phyloP scores from a whole-genome alignment of 2,113 vertebrate species.

The Etheostoma spectabile region DNA sequence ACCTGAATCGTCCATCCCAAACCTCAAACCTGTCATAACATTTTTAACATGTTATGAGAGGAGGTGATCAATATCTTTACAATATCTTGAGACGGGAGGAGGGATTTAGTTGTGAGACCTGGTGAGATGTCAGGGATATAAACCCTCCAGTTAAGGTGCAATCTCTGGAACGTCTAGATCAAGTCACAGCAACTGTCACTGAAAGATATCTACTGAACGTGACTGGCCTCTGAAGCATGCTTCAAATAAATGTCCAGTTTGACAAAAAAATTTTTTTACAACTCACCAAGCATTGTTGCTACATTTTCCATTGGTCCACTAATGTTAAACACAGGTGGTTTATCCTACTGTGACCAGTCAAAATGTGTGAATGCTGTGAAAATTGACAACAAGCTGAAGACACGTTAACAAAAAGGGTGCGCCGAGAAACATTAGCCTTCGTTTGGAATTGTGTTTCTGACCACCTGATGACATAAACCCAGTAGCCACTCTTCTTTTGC shows the following conservation, averaged over 20 bases:
- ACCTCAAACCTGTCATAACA: no score
- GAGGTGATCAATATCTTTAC: no score
- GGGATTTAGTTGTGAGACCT: constrained; percentile 28
- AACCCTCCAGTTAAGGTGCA: not conserved
- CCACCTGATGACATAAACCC: not conserved
- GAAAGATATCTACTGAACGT: not conserved
- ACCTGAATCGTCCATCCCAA: no score
- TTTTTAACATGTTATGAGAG: no score
- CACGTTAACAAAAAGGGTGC: not conserved
- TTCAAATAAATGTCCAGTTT: not conserved
- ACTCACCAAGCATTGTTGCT: not conserved
- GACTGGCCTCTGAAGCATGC: not conserved
- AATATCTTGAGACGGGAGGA: not conserved
- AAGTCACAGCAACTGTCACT: not conserved
- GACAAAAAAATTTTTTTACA: not conserved
- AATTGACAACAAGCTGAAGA: not conserved
- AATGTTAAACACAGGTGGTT: not conserved
- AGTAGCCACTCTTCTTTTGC: not conserved
- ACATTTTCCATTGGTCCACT: no score
- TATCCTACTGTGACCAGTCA: not conserved
- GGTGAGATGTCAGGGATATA: not conserved
- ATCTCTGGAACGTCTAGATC: not conserved
- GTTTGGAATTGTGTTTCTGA: not conserved
- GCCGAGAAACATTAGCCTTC: not conserved
- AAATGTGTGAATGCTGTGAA: not conserved